A percentile compares a stretch with the other conserved stretches of the same genome.
Conservation (phyloP, 1,140 invertebrate species). For the Eulimnadia texana region DNA sequence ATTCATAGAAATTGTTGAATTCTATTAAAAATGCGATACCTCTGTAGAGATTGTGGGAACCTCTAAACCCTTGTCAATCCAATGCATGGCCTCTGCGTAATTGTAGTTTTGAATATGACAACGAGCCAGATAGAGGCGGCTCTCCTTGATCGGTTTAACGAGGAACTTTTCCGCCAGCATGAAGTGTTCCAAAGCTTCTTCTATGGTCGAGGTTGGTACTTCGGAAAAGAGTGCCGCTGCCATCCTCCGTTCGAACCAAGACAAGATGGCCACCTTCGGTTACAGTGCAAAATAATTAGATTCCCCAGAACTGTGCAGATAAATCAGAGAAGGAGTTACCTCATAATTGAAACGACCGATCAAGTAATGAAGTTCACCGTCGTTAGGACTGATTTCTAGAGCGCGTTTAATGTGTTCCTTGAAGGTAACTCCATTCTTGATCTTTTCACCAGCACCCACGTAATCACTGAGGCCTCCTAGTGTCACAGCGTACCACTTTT, state of each 20-base stretch:
- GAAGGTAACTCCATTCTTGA: slow-evolving; percentile 48
- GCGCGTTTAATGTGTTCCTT: slow-evolving; percentile 57
- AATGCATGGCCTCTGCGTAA: slow-evolving; percentile 38
- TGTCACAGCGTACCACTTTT: slow-evolving; percentile 67
- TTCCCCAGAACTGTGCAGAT: not conserved
- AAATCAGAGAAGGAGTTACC: slow-evolving; percentile 29
- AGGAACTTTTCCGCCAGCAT: slow-evolving; percentile 44
- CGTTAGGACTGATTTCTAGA: slow-evolving; percentile 43
- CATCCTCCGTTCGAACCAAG: slow-evolving; percentile 56
- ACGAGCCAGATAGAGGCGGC: slow-evolving; percentile 52
- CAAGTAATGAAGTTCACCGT: slow-evolving; percentile 49
- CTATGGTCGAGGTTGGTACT: slow-evolving; percentile 43
- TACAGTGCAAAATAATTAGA: slow-evolving; percentile 11
- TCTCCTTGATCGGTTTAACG: slow-evolving; percentile 47
- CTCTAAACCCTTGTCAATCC: slow-evolving; percentile 36
- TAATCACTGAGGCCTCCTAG: slow-evolving; percentile 45
- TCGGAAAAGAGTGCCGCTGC: slow-evolving; percentile 52
- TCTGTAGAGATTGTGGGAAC: slow-evolving; percentile 29
- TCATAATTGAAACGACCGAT: slow-evolving; percentile 54
- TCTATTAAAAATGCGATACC: slow-evolving; percentile 28
- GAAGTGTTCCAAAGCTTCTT: slow-evolving; percentile 51
- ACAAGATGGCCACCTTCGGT: slow-evolving; percentile 40
- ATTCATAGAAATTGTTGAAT: slow-evolving; percentile 10
- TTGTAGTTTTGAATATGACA: slow-evolving; percentile 41
- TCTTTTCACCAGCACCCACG: slow-evolving; percentile 46